These are phyloP conservation scores for Ibycter americanus DNA, from an alignment of 2,797 vertebrate genomes.

Conservation along the genomic window DNA sequence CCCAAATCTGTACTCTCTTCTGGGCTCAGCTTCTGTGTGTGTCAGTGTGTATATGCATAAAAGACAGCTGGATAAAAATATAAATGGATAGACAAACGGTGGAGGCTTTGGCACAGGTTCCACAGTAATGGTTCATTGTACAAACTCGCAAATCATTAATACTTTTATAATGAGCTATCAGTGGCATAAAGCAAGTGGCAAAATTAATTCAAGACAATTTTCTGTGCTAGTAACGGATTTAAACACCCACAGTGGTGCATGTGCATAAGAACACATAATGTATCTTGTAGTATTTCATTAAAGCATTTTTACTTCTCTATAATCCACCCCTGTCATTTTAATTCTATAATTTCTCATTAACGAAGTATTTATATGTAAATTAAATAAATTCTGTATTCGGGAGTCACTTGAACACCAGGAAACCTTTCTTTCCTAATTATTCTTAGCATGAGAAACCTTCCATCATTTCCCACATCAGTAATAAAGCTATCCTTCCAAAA, in stretches of 20 bases:
- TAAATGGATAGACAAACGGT: background rate
- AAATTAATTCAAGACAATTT: background rate
- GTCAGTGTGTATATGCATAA: background rate
- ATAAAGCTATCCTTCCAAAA: background rate
- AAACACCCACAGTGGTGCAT: background rate
- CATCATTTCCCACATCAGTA: background rate
- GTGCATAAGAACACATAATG: background rate
- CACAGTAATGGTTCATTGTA: background rate
- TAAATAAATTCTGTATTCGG: background rate
- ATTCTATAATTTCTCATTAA: slow-evolving; percentile 14
- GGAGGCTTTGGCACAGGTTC: background rate
- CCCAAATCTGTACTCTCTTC: background rate
- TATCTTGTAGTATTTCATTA: background rate
- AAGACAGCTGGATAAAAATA: background rate
- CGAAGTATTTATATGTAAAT: slow-evolving; percentile 7
- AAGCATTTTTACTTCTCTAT: background rate
- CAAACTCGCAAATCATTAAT: background rate
- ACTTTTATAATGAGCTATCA: background rate
- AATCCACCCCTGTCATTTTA: background rate
- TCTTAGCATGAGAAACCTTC: background rate
- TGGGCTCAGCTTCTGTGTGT: background rate
- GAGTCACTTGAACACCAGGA: background rate
- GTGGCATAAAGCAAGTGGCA: background rate
- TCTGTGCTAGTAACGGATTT: background rate
- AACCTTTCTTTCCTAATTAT: slow-evolving; percentile 20